A percentile compares a stretch with the other conserved stretches of the same genome.
Conservation (phyloP, 2,797 vertebrate genomes). For the Paratrypauchen microcephalus region DNA sequence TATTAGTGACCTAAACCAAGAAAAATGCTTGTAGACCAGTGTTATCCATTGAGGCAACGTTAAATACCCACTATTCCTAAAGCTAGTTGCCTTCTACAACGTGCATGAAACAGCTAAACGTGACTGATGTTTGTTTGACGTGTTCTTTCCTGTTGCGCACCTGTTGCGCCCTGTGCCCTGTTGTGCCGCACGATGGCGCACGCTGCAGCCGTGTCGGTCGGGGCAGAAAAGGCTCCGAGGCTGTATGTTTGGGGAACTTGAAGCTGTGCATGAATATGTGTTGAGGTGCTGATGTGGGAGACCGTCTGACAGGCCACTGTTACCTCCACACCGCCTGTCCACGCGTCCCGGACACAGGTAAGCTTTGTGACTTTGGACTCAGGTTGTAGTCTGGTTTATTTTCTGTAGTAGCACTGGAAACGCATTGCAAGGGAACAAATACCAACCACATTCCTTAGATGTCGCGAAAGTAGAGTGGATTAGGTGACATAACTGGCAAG, state of each 20-base stretch:
- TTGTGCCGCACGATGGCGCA: slow-evolving; percentile 64
- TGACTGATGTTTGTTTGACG: neutral
- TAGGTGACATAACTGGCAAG: slow-evolving; percentile 10
- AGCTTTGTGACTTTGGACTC: slow-evolving; percentile 22
- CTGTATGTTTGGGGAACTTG: slow-evolving; percentile 47
- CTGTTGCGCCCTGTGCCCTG: slow-evolving; percentile 53
- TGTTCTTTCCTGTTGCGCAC: slow-evolving; percentile 35
- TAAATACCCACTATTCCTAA: too few species aligned
- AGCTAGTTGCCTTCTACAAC: too few species aligned
- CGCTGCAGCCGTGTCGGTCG: slow-evolving; percentile 16
- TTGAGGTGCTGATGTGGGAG: slow-evolving; percentile 30
- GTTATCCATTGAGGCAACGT: too few species aligned
- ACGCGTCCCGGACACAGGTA: slow-evolving; percentile 50
- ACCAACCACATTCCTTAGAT: slow-evolving; percentile 45
- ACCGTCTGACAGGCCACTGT: slow-evolving; percentile 8
- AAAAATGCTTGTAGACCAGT: too few species aligned
- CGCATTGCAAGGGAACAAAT: slow-evolving; percentile 27
- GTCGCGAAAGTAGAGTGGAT: slow-evolving; percentile 60
- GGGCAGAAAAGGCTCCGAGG: neutral
- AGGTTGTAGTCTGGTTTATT: neutral
- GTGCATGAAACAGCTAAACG: too few species aligned
- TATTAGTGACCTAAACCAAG: too few species aligned
- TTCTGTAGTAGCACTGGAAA: slow-evolving; percentile 27
- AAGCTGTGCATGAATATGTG: slow-evolving; percentile 31
- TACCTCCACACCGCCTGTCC: neutral